phyloP scores from a whole-genome alignment of 2,797 vertebrate genomes.

The Cichlasoma orientale region DNA sequence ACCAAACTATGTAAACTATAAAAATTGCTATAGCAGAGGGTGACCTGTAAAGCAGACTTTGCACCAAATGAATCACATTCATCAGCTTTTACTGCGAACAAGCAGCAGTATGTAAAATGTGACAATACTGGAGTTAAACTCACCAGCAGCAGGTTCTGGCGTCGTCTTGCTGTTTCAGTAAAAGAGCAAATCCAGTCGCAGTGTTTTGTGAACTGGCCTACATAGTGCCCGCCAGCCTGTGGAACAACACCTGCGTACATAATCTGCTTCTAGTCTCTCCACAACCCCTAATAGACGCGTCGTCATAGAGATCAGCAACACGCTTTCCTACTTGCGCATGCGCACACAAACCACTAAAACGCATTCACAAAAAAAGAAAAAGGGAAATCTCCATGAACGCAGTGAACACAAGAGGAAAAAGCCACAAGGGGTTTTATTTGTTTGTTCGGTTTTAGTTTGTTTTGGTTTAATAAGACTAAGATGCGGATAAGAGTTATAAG shows the following conservation, averaged over 20 bases:
- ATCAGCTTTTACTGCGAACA: background rate
- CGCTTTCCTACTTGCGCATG: constrained; percentile 68
- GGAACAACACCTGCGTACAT: constrained; percentile 60
- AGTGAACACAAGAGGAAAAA: background rate
- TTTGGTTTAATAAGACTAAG: too few relatives aligned
- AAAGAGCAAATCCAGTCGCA: background rate
- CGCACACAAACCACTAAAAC: constrained; percentile 16
- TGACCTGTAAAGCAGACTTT: background rate
- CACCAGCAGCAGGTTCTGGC: constrained; percentile 39
- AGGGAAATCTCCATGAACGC: background rate
- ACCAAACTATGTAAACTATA: fast-evolving
- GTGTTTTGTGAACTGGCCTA: constrained; percentile 17
- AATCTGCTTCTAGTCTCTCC: constrained; percentile 67
- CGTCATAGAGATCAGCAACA: constrained; percentile 82
- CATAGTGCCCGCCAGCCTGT: constrained; percentile 17
- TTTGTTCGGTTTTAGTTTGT: too few relatives aligned
- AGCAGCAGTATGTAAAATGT: background rate
- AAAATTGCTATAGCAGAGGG: background rate
- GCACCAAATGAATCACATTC: fast-evolving
- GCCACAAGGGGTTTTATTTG: too few relatives aligned
- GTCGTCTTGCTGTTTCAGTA: constrained; percentile 5
- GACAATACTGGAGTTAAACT: constrained; percentile 31
- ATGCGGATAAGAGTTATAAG: background rate
- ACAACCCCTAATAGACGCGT: constrained; percentile 63
- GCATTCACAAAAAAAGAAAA: background rate